Evolutionary conservation across 2,113 vertebrate species (phyloP), one percentile per base, ranked within the genome.

Genomic region (Camelus bactrianus): DNA sequence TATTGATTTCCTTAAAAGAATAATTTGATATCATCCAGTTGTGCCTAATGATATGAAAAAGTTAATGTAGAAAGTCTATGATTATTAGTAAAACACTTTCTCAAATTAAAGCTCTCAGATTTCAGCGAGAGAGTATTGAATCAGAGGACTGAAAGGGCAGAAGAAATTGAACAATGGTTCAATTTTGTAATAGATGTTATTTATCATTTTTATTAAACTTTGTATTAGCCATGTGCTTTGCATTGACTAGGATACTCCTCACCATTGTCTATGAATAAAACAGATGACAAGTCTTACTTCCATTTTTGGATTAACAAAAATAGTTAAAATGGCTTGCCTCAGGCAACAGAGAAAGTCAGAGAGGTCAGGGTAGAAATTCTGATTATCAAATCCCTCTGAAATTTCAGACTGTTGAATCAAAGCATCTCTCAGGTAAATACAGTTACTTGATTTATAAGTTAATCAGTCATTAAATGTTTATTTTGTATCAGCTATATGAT

Each of bases 171-270:
- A 95, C 86, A 89, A 89, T 93, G 86, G 97, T 77, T 98, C 95
- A 89, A 96, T 95, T 97, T 93, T n/a, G 16, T 97, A 95, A 96
- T 96, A 87, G 89, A 65, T 58, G 86, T 93, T 96, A 96, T 98
- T 96, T 96, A 96, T 97, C 97, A 97, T 86, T 97, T 98, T 98
- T 94, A 97, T 97, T 97, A 98, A 97, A 96, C 86, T 77, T 92
- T 81, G 62, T 91, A 83, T 94, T 95, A 96, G 86, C 72, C 82
- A 38, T 89, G 82, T 95, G 72, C 77, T 67, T 97, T 75, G 82
- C 69, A 93, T 89, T 69, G 91, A 95, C 93, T 82, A 17, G 65
- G 38, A 65, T 67, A 82, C 73, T 95, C 62, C 30, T 96, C 86
- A 46, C 67, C 79, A 82, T 67, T 96, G 62, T 79, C 26, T 35